Percentiles rank a stretch among this genome's conserved stretches.
Evolutionary conservation across 2,113 vertebrate genomes (phyloP).

Genomic region (Dasypus novemcinctus): DNA sequence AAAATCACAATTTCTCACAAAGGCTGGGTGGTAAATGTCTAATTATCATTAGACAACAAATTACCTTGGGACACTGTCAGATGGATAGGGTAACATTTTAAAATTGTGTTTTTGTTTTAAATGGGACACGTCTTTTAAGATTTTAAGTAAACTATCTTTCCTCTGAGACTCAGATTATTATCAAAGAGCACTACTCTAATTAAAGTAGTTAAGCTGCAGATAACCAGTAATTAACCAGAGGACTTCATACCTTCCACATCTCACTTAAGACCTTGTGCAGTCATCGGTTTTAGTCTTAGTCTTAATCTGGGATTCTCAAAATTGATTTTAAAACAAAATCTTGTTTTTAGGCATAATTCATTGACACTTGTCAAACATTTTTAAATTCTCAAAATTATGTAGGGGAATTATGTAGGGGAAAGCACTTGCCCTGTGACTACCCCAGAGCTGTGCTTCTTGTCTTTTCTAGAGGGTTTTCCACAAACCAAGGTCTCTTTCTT

Average conservation of each 20-base stretch:
- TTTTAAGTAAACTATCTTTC: conserved; percentile 5
- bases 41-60: conserved; percentile 36
- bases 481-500: neutral
- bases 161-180: conserved; percentile 9
- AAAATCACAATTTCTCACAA: conserved; percentile 54
- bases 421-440: neutral
- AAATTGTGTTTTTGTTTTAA: neutral
- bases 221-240: neutral
- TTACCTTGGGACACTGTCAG: neutral
- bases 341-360: neutral
- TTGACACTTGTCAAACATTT: neutral
- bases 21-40: conserved; percentile 20
- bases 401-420: neutral
- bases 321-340: neutral
- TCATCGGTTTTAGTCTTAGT: neutral
- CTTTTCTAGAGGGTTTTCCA: neutral
- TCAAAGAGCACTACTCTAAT: neutral
- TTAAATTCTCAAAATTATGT: conserved; percentile 4
- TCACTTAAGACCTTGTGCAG: neutral
- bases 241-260: neutral
- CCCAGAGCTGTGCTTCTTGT: neutral
- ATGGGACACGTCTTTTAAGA: neutral
- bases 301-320: conserved; percentile 30
- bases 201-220: neutral
- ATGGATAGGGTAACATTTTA: neutral